Evolutionary conservation across 2,797 vertebrate species (phyloP).

Genomic region (Gallinago nigripennis): DNA sequence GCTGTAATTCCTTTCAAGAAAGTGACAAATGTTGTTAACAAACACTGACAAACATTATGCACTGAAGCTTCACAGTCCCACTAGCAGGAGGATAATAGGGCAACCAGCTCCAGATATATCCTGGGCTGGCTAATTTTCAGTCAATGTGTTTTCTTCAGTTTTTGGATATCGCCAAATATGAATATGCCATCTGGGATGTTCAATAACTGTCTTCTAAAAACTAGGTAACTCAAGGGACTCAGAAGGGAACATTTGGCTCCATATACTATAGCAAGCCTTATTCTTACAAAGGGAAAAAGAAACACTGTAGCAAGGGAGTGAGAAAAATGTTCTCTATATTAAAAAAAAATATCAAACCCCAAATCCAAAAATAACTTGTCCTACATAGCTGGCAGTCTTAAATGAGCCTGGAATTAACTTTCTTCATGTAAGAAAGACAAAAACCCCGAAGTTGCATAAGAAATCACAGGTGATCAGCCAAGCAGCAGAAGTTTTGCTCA

Average conservation of each 20-base stretch:
- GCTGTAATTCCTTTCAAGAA: not conserved
- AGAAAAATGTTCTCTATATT: constrained; percentile 11
- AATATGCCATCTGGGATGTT: constrained; percentile 8
- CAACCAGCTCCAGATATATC: not conserved
- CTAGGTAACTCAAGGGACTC: not conserved
- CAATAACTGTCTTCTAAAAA: constrained; percentile 27
- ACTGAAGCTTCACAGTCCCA: not conserved
- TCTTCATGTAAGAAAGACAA: not conserved
- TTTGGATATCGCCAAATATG: not conserved
- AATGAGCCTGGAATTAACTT: constrained; percentile 17
- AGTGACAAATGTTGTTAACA: not conserved
- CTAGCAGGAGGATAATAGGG: not conserved
- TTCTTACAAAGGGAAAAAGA: constrained; percentile 25
- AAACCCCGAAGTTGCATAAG: not conserved
- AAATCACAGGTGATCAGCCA: not conserved
- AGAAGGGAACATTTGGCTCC: constrained; percentile 24
- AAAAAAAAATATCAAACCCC: not conserved
- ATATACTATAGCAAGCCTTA: not conserved
- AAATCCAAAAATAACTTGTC: constrained; percentile 56
- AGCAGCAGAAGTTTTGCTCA: not conserved
- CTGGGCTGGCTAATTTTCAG: not conserved
- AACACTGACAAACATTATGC: not conserved
- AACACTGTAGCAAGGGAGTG: not conserved
- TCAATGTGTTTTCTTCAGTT: not conserved
- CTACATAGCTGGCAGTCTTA: constrained; percentile 40